Evolutionary conservation across 2,888 invertebrate species (phyloP), one percentile per base, ranked within the genome.

Genomic region (Drosophila heteroneura): DNA sequence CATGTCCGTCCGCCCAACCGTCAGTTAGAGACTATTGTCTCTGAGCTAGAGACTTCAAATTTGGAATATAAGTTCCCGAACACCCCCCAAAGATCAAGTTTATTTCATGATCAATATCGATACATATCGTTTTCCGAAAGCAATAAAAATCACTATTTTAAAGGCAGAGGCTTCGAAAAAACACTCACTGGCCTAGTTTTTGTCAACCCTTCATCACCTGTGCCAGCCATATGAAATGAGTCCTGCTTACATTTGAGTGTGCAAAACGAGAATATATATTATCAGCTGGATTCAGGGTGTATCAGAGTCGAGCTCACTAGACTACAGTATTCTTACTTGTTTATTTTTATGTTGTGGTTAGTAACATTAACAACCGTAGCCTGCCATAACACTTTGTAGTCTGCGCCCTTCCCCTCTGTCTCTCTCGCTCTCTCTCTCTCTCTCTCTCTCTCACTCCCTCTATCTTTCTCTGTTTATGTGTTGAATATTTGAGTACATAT

Each of bases 351-450:
- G 26, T 54, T 73, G 41, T 70, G 60, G 60, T 41, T 61, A 60
- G 65, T 39, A 62, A 57, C 35, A 62, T 66, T 67, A 78, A 67
- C 66, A 81, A 68, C 44, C 41, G n/a, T 66, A 81, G 82, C 60
- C 76, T 41, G 54, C 61, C 72, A 41, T 63, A 51, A 51, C 26
- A 47, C 52, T 28, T 16, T 47, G 69, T 77, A 82, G 67, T 41
- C 49, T 64, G 64, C 54, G 37, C 41, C 65, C 65, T 30, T 28
- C 66, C 53, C 32, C 9, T 32, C 22, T 16, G 22, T 19, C 37
- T 37, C 19, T 44, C 33, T 53, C 37, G 30, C 30, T 56, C n/a
- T 47, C 16, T 67, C 60, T 39, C 19, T 49, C 58, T 60, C 9
- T 70, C 37, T 79, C n/a, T 70, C 9, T 41, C 19, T 41, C 10